Conservation (phyloP, 2,113 vertebrate genomes). For the Tringa solitaria region DNA sequence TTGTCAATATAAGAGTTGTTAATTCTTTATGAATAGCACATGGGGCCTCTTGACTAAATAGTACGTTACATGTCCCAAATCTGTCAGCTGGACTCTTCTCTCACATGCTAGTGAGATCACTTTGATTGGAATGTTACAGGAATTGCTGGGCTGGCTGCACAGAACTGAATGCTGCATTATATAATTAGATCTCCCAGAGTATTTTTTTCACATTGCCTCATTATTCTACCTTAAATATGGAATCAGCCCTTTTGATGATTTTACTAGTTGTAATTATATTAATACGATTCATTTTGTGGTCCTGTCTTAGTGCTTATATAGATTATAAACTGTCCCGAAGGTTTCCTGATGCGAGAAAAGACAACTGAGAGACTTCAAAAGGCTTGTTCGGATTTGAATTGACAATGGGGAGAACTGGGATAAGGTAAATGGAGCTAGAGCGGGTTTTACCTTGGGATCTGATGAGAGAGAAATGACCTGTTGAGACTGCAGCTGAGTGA, state of each 20-base stretch:
- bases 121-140: conserved; percentile 58
- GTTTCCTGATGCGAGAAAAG: conserved; percentile 55
- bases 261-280: conserved; percentile 73
- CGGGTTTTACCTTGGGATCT: not conserved
- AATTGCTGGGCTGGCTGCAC: conserved; percentile 40
- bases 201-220: conserved; percentile 43
- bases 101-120: conserved; percentile 76
- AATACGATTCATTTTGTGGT: conserved; percentile 76
- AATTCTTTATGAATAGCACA: conserved; percentile 77
- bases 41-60: conserved; percentile 77
- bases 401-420: not conserved
- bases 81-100: conserved; percentile 76
- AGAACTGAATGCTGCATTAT: conserved; percentile 37
- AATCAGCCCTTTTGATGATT: conserved; percentile 69
- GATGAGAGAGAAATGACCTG: conserved; percentile 37
- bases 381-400: not conserved
- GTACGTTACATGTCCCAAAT: conserved; percentile 71
- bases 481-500: not conserved
- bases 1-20: conserved; percentile 84
- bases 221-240: conserved; percentile 53
- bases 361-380: conserved; percentile 28
- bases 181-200: conserved; percentile 46
- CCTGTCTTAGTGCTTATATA: conserved; percentile 71
- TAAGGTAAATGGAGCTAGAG: not conserved
- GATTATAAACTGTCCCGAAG: conserved; percentile 64